Evolutionary conservation across 2,888 invertebrate species (phyloP), one percentile per base, ranked within the genome.

Genomic region (Platerodrilus igneus): DNA sequence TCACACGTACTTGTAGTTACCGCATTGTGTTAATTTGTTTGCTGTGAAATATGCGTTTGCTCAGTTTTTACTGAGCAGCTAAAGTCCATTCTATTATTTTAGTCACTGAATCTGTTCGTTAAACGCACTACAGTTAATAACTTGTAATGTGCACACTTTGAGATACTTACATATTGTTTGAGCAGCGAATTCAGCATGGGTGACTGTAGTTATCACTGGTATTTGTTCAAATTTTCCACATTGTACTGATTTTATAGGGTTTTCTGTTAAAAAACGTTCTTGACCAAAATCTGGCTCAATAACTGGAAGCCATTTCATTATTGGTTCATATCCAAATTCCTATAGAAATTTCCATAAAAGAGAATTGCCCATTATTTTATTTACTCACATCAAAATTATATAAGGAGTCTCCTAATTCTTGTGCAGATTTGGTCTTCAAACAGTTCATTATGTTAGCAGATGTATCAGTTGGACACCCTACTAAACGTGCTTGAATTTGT

Each of bases 271-370:
- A 60, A 81, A 83, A 36, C 78, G 68, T 52, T 80, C 77, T 52
- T 79, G 77, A 0, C 79, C 80, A 44, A 77, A 73, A 56, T 79
- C 77, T 0, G 71, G 72, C 56, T 83, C 83, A 3, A 83, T 65
- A 2, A 81, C 76, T 1, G 80, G 77, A 9, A 64, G 60, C 78
- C 79, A 83, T 2, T 77, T 47, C 1, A 63, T 49, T 1, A 74
- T 57, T 0, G 77, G 76, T 50, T 77, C 71, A 6, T 37, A 51
- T 61, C 68, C 67, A 55, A 71, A 74, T 48, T 75, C 72, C 77
- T 77, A 50, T 21, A 43, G 26, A 13, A 1, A 13, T 14, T 10
- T 25, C 11, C 15, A 29, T n/a, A 3, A 29, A 6, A n/a, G n/a
- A n/a, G n/a, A 17, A n/a, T 29, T 3, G 10, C 4, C 23, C 9